Base-by-base conservation (phyloP, 2,113 vertebrate genomes). In the Chaetops frenatus region DNA sequence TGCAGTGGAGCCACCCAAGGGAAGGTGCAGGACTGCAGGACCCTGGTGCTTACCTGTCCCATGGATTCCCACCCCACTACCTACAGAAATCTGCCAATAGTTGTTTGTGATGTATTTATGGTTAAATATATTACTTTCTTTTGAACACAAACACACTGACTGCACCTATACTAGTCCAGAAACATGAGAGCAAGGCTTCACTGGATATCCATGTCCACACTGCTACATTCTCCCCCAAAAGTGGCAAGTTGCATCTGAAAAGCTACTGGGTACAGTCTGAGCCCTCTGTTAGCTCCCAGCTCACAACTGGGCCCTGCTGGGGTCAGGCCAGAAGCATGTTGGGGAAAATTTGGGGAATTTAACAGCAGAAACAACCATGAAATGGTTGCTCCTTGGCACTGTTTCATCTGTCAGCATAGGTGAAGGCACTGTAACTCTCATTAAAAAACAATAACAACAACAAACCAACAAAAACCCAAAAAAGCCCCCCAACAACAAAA, bases 151-250 rank as follows among this genome's bases (percentile, higher is more conserved):
- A 20, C 44, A 36, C 15, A 17, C 2, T 1, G 0, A 36, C 11
- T 31, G 5, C 35, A 28, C 28, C 38, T 54, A 10, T 50, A 31
- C 2, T 18, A 28, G 4, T n/a, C n/a, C 7, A 14, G 8, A 38
- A 91, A 61, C 0, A 7, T 3, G 4, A 29, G 3, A 91, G 12
- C 27, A 88, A 15, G 14, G 2, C 15, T 74, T 60, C 0, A 0
- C 13, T 56, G 15, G 11, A 18, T 67, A 15, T 45, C 22, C 42
- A 17, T 20, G 23, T n/a, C 28, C 48, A 48, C 28, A 24, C 36
- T 31, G 35, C 12, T 73, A 51, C 60, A 58, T 47, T 38, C 3
- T 33, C 6, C 36, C 11, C 42, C n/a, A 36, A 29, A 86, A 80
- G 3, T 17, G 8, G 3, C 12, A 28, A 86, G 11, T 48, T 70